Conservation (phyloP, 2,797 vertebrate species). For the Diglossa cyanea region DNA sequence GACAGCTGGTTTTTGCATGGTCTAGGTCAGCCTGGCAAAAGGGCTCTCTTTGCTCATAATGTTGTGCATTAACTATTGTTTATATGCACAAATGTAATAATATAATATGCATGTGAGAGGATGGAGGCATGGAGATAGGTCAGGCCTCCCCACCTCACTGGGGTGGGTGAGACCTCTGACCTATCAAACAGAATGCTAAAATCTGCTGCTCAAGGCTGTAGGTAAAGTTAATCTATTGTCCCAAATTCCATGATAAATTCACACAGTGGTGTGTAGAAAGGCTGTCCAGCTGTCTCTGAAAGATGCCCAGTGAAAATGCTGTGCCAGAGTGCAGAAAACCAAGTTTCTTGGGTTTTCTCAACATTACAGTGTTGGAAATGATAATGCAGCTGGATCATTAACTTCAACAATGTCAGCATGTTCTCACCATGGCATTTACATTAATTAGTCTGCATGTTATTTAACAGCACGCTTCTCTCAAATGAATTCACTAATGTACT, state of each 20-base stretch:
- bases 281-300: background rate
- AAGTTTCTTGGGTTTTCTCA: background rate
- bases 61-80: background rate
- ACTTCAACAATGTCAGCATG: constrained; percentile 47
- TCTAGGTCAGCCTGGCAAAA: background rate
- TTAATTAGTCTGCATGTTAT: constrained; percentile 52
- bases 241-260: background rate
- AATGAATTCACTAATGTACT: constrained; percentile 48
- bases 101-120: background rate
- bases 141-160: background rate
- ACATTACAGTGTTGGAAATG: background rate
- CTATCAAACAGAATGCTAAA: background rate
- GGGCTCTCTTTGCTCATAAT: background rate
- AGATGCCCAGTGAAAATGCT: background rate
- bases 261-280: background rate
- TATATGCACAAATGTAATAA: too few species aligned
- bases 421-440: constrained; percentile 41
- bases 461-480: constrained; percentile 41
- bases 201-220: background rate
- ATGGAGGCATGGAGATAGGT: background rate
- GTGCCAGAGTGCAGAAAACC: background rate
- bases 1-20: background rate
- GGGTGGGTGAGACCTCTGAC: background rate
- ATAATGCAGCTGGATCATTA: constrained; percentile 59
- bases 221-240: background rate